Conservation (phyloP, 2,113 vertebrate genomes). For the Daphoenositta chrysoptera region DNA sequence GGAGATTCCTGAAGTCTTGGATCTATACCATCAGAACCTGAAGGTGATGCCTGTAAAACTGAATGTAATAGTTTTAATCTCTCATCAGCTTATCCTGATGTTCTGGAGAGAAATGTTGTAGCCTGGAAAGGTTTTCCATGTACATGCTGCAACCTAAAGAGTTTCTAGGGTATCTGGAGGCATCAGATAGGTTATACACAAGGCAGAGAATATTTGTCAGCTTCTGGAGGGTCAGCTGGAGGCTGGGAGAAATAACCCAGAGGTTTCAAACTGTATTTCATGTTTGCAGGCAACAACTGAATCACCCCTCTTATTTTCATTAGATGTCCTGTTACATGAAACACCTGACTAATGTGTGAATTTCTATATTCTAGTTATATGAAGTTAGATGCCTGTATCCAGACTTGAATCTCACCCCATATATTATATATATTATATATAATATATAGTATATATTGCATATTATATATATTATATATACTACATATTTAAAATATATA, state of each 20-base stretch:
- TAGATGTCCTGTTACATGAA: not conserved
- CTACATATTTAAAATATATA: not conserved
- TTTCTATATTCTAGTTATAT: not conserved
- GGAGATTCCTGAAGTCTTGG: not conserved
- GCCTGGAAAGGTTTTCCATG: fast-evolving
- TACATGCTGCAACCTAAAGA: not conserved
- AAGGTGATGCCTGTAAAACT: not conserved
- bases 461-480: too few relatives aligned
- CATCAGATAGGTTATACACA: not conserved
- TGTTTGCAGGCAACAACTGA: not conserved
- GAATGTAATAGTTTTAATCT: not conserved
- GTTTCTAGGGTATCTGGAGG: not conserved
- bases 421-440: not conserved
- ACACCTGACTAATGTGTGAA: fast-evolving
- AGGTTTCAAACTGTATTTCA: not conserved
- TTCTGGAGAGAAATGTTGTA: not conserved
- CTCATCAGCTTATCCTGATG: not conserved
- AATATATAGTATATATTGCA: too few relatives aligned
- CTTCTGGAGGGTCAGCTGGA: not conserved
- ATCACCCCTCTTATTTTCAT: not conserved
- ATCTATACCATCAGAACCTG: not conserved
- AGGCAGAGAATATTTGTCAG: not conserved
- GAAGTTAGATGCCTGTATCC: not conserved
- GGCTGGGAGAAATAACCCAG: not conserved
- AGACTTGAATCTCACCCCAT: not conserved